Conservation (phyloP, 2,888 invertebrate species). For the Mythimna pallens region DNA sequence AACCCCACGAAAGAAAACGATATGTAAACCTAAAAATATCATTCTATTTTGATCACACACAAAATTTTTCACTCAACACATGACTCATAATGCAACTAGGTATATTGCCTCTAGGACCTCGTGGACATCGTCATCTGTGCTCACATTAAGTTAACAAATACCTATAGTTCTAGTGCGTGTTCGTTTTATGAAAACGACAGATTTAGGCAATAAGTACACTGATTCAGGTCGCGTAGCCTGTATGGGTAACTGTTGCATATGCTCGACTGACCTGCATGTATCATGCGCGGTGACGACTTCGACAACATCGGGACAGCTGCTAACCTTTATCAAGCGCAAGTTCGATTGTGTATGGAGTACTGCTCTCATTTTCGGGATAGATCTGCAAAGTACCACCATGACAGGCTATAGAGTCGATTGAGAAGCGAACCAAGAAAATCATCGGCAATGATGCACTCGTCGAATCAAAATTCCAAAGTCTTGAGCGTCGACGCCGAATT, state of each 20-base stretch:
- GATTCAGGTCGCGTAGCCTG: conserved; percentile 32
- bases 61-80: neutral
- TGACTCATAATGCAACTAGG: neutral
- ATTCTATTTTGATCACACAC: neutral
- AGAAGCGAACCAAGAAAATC: no score
- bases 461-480: no score
- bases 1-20: neutral
- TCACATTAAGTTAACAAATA: neutral
- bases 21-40: neutral
- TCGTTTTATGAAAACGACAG: conserved; percentile 14
- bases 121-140: neutral
- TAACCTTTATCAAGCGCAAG: no score
- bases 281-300: neutral
- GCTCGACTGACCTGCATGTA: conserved; percentile 14
- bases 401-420: no score
- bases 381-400: no score
- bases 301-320: no score
- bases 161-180: conserved; percentile 6
- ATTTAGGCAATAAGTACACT: conserved; percentile 11
- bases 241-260: conserved; percentile 10
- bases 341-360: no score
- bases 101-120: neutral
- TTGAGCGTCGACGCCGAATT: no score
- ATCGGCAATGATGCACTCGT: no score
- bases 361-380: no score